These are phyloP conservation scores for Anguilla anguilla DNA, from an alignment of 2,797 vertebrate genomes.

Conservation along the genomic window DNA sequence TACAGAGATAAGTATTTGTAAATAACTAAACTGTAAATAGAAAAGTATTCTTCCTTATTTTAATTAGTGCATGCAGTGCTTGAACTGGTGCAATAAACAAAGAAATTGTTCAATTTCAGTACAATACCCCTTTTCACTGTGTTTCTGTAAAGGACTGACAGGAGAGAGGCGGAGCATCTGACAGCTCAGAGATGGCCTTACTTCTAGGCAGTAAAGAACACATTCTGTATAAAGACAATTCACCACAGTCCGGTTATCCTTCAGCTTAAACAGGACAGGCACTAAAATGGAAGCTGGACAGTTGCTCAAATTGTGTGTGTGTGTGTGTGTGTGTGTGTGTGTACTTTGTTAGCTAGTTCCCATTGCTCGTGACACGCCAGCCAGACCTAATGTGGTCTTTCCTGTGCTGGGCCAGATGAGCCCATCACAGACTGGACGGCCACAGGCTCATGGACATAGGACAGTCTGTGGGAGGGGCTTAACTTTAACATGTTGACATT, in stretches of 20 bases:
- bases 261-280: background rate
- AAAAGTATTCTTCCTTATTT: constrained; percentile 50
- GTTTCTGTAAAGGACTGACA: background rate
- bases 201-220: background rate
- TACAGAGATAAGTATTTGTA: background rate
- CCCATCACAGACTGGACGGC: background rate
- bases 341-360: background rate
- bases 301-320: background rate
- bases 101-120: constrained; percentile 3
- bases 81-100: background rate
- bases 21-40: background rate
- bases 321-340: background rate
- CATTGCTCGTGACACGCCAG: background rate
- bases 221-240: background rate
- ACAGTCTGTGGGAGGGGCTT: background rate
- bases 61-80: background rate
- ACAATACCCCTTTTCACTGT: background rate
- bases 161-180: background rate
- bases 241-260: background rate
- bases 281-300: background rate
- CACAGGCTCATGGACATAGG: background rate
- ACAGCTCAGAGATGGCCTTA: background rate
- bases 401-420: background rate
- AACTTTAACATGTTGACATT: background rate
- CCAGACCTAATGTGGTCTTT: background rate